Percentiles rank a stretch among this genome's conserved stretches.
Conservation (phyloP, 2,888 invertebrate species). For the Microdon myrmicae region DNA sequence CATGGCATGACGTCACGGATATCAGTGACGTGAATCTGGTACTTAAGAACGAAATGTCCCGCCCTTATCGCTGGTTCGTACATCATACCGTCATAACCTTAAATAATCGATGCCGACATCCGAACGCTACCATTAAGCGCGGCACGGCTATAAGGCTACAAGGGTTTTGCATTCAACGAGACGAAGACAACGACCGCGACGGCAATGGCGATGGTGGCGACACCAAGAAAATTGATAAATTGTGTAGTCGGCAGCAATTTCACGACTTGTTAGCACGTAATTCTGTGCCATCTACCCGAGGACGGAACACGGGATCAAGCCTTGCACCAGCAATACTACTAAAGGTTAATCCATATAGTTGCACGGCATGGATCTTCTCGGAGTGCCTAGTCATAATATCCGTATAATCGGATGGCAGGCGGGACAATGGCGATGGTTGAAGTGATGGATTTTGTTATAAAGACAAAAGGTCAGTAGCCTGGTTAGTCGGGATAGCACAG, state of each 20-base stretch:
- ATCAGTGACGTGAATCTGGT: conserved; percentile 24
- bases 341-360: conserved; percentile 34
- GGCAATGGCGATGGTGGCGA: background rate
- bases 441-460: conserved; percentile 7
- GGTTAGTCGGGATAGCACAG: conserved; percentile 23
- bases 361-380: conserved; percentile 33
- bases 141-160: background rate
- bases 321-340: conserved; percentile 24
- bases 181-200: conserved; percentile 5
- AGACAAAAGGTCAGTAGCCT: conserved; percentile 49
- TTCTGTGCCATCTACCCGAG: conserved; percentile 35
- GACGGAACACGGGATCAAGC: conserved; percentile 18
- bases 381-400: background rate
- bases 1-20: conserved; percentile 29
- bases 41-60: conserved; percentile 19
- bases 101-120: conserved; percentile 11
- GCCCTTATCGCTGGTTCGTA: conserved; percentile 22
- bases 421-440: background rate
- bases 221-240: conserved; percentile 38
- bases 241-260: conserved; percentile 45
- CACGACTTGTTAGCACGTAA: conserved; percentile 52
- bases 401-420: background rate
- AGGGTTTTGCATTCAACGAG: conserved; percentile 7
- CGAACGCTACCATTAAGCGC: background rate
- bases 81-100: conserved; percentile 25